Evolutionary conservation across 2,797 vertebrate genomes (phyloP), one percentile per base, ranked within the genome.

Genomic region (Mormyrops boulengeri): DNA sequence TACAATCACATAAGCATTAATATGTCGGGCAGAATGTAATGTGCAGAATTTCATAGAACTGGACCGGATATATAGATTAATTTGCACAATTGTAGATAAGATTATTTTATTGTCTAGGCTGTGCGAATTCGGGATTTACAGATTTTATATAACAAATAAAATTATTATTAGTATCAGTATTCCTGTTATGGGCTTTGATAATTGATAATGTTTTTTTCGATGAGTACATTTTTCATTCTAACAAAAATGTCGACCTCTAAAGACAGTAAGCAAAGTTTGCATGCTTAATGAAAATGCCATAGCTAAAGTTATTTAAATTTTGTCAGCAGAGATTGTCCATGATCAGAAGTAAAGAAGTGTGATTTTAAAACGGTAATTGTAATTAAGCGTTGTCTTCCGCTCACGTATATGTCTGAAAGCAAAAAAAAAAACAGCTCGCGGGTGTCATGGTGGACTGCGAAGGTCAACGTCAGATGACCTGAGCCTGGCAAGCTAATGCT

Each of bases 381-480:
- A 53, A 60, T 57, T 60, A 87, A 22, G 38, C 53, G 12, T 11
- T 4, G 86, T 60, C 38, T n/a, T 87, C 38, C 26, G 19, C 17
- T 26, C 60, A 3, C 38, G 38, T 69, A 9, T 49, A 69, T 11
- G 87, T 69, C 41, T 50, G 34, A 30, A 22, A 44, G 41, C 30
- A 62, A 22, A n/a, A 8, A 66, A 41, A 41, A n/a, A 34, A 66
- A 4, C 6, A 3, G 41, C 60, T 38, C 87, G 85, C 30, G 17
- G 77, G 85, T 88, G 60, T 69, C 60, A 69, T 88, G 57, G 87
- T 47, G 87, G 57, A 66, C 87, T 30, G 57, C 60, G 87, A 88
- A 69, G 60, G 87, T 69, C 60, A 88, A 88, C 87, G 87, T 88
- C 87, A 88, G 87, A 69, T 69, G 87, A 44, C 87, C 86, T 17